Percentiles rank a stretch among this genome's conserved stretches.
Conservation (phyloP, 2,797 vertebrate genomes). For the Cercopithecus mitis region DNA sequence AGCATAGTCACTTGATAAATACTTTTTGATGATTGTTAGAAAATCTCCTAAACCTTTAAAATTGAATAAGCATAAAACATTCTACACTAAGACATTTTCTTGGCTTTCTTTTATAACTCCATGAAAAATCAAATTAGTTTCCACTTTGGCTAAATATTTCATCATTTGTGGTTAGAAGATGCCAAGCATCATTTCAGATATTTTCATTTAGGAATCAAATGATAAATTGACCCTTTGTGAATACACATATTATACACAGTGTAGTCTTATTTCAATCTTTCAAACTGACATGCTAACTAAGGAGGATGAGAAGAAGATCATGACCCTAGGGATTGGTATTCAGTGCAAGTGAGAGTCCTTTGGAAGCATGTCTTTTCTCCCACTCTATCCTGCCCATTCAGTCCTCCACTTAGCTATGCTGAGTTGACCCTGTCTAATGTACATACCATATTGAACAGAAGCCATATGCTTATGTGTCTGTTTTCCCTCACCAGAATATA, state of each 20-base stretch:
- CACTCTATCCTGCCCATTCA: neutral
- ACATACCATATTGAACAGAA: neutral
- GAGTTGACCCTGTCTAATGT: neutral
- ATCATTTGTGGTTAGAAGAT: slow-evolving; percentile 69
- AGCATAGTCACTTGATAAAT: slow-evolving; percentile 45
- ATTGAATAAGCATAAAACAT: slow-evolving; percentile 50
- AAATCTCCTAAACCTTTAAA: slow-evolving; percentile 62
- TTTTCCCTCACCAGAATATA: neutral
- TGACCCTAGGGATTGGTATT: neutral
- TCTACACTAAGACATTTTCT: slow-evolving; percentile 68
- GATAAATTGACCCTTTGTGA: slow-evolving; percentile 59
- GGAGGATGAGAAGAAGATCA: neutral
- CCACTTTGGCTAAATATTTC: slow-evolving; percentile 69
- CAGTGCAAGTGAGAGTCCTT: neutral
- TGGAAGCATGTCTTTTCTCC: neutral
- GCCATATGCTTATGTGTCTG: neutral
- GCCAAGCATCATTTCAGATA: slow-evolving; percentile 61
- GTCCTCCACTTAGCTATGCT: neutral
- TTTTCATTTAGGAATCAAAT: slow-evolving; percentile 66
- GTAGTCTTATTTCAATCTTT: slow-evolving; percentile 27
- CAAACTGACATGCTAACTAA: neutral
- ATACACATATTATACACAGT: neutral
- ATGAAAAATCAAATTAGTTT: slow-evolving; percentile 75
- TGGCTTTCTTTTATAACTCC: slow-evolving; percentile 59
- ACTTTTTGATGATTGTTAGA: slow-evolving; percentile 44